Evolutionary conservation across 1,140 invertebrate species (phyloP).

Genomic region (Marisa cornuarietis): DNA sequence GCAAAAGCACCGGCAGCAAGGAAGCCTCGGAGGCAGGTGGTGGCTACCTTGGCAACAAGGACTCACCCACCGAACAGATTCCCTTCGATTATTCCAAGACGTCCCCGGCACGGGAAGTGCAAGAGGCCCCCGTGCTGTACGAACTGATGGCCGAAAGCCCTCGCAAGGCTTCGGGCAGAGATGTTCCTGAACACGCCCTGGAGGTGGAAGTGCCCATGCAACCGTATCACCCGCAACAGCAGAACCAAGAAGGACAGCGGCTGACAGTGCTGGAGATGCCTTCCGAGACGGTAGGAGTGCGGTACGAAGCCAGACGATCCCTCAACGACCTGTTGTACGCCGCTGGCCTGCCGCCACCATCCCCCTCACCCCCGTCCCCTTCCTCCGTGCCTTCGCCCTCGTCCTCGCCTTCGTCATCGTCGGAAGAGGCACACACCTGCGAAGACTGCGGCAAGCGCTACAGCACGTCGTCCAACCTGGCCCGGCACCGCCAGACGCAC

Average conservation of each 20-base stretch:
- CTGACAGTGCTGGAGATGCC: conserved; percentile 4
- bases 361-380: conserved; percentile 1
- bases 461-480: conserved; percentile 65
- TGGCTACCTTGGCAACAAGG: conserved; percentile 4
- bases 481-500: conserved; percentile 65
- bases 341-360: not conserved
- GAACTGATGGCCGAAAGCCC: conserved; percentile 32
- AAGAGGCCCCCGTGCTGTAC: conserved; percentile 25
- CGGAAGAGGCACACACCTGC: conserved; percentile 49
- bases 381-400: conserved; percentile 33
- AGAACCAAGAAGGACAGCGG: conserved; percentile 15
- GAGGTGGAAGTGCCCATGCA: conserved; percentile 26
- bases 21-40: not conserved
- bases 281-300: not conserved
- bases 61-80: not conserved
- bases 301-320: conserved; percentile 26
- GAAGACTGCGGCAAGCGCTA: conserved; percentile 64
- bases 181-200: conserved; percentile 31
- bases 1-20: conserved; percentile 19
- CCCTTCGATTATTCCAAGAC: conserved; percentile 24
- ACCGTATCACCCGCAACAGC: conserved; percentile 4
- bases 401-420: conserved; percentile 1
- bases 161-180: conserved; percentile 31
- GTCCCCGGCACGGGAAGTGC: conserved; percentile 7
- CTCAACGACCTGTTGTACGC: conserved; percentile 34